Conservation (phyloP, 2,888 invertebrate genomes). For the Deladenus siricidicola region DNA sequence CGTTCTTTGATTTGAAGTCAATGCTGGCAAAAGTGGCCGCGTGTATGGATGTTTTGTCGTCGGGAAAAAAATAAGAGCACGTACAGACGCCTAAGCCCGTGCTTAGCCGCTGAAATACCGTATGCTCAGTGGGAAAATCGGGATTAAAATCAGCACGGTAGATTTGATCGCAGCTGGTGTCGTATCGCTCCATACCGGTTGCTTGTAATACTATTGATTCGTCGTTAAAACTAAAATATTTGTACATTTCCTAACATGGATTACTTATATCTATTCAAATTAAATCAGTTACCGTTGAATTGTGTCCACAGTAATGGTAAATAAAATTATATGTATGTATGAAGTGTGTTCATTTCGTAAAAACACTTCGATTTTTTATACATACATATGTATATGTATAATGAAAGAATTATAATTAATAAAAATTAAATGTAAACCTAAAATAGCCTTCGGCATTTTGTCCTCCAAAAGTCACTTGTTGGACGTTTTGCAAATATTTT, state of each 20-base stretch:
- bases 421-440: slow-evolving; percentile 14
- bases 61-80: slow-evolving; percentile 32
- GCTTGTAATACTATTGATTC: slow-evolving; percentile 30
- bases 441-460: slow-evolving; percentile 37
- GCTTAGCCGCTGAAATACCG: slow-evolving; percentile 20
- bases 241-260: not conserved
- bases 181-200: slow-evolving; percentile 23
- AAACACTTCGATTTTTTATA: too few species aligned
- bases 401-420: too few species aligned
- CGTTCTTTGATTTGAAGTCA: slow-evolving; percentile 1
- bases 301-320: too few species aligned
- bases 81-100: slow-evolving; percentile 33
- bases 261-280: not conserved
- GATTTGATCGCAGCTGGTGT: slow-evolving; percentile 29
- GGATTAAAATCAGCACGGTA: slow-evolving; percentile 5
- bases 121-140: slow-evolving; percentile 20
- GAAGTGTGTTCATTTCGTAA: too few species aligned
- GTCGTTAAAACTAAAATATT: slow-evolving; percentile 24
- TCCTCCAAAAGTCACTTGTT: slow-evolving; percentile 34
- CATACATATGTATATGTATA: too few species aligned
- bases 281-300: not conserved
- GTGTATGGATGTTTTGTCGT: slow-evolving; percentile 20
- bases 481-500: slow-evolving; percentile 25
- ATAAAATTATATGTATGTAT: too few species aligned
- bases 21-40: slow-evolving; percentile 29